Evolutionary conservation across 2,888 invertebrate genomes (phyloP), one percentile per base, ranked within the genome.

Genomic region (Spialia ferax): DNA sequence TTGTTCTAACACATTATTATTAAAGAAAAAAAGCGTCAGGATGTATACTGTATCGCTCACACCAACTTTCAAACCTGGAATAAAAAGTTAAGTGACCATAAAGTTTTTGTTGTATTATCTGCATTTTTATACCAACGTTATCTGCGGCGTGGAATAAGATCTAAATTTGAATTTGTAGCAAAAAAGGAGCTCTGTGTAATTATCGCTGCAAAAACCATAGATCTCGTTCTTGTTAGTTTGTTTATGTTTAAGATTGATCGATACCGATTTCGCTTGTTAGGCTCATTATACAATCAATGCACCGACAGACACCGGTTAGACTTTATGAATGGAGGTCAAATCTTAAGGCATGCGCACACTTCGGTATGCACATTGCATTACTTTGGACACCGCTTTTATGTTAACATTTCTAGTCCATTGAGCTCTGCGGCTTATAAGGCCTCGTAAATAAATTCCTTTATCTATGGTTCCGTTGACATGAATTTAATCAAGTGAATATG

Each of bases 1-100:
- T 86, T 84, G 83, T 85, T 81, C 79, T 80, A 79, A 74, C 69
- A 71, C 69, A 26, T 62, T 68, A 69, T 69, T 56, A 69, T 61
- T 60, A 60, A 18, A 52, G 45, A 72, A 70, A 70, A 60, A 68
- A 63, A 13, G 22, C 23, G 38, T 48, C 22, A 38, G 50, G 55
- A 50, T 54, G 66, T 54, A 45, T 20, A 45, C 20, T 45, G 45
- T 45, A 18, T 45, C 45, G 45, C 45, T 45, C 45, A 45, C 45
- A 18, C 54, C 55, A 29, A 26, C 35, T 57, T 62, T 50, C 55
- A 45, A 61, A 50, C 32, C 20, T 52, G 61, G 42, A 59, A 63
- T 70, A 62, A 73, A 75, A 76, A 75, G 73, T 71, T 71, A 74
- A 76, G 72, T 69, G 73, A 59, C 71, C 70, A 71, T 76, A 76